Evolutionary conservation across 2,797 vertebrate species (phyloP).

Genomic region (Limnodromus scolopaceus): DNA sequence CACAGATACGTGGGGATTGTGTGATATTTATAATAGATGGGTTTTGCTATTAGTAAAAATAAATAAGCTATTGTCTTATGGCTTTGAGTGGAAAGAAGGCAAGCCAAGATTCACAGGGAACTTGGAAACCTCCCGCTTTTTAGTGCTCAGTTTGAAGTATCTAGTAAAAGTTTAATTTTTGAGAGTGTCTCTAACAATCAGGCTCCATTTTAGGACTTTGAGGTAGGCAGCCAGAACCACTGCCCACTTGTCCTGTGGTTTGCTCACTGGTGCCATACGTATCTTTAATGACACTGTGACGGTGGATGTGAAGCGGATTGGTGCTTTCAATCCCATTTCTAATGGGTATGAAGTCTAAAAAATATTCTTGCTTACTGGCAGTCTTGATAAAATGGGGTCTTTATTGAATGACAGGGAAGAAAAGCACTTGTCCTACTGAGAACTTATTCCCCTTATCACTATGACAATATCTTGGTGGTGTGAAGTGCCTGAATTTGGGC

Average conservation of each 20-base stretch:
- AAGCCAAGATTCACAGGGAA: neutral
- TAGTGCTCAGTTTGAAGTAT: neutral
- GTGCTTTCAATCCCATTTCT: neutral
- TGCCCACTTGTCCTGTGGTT: neutral
- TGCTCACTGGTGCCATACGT: rapidly evolving
- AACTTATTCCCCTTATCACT: neutral
- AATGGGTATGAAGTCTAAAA: neutral
- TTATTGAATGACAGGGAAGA: neutral
- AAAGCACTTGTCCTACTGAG: neutral
- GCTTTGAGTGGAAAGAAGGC: neutral
- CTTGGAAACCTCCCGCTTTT: neutral
- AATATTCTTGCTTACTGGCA: neutral
- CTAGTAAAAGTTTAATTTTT: neutral
- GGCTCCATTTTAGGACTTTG: neutral
- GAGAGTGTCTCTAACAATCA: neutral
- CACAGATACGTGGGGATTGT: neutral
- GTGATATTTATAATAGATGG: neutral
- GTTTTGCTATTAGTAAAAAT: neutral
- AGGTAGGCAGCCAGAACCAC: neutral
- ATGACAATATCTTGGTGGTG: neutral
- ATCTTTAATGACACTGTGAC: neutral
- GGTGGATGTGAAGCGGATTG: neutral
- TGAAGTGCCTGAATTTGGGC: neutral
- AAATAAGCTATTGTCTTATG: neutral
- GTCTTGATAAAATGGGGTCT: neutral